These are phyloP conservation scores for Sylvilagus bachmani DNA, from an alignment of 2,113 vertebrate species.

Conservation along the genomic window DNA sequence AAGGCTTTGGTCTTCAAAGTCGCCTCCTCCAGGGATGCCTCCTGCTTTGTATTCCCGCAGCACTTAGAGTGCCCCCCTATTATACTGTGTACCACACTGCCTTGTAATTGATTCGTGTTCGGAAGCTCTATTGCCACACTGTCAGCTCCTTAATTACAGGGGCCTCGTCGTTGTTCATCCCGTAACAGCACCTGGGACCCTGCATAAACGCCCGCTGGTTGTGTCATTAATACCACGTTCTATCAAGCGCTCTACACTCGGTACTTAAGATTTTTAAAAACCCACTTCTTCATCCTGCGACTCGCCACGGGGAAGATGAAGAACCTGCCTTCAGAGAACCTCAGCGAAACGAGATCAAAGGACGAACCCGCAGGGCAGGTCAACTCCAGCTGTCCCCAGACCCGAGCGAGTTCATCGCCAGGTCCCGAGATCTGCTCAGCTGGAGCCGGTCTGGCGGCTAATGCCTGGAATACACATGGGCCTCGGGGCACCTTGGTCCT, in stretches of 20 bases:
- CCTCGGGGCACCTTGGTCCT: neutral
- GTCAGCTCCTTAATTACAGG: neutral
- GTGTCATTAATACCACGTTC: conserved; percentile 14
- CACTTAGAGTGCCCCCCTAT: neutral
- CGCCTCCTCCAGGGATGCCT: neutral
- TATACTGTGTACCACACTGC: neutral
- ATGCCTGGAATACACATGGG: neutral
- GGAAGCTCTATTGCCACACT: neutral
- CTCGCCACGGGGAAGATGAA: conserved; percentile 4
- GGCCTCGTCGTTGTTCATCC: neutral
- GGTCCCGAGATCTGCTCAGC: conserved; percentile 34
- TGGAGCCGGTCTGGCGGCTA: conserved; percentile 59
- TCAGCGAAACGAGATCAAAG: neutral
- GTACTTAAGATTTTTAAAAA: neutral
- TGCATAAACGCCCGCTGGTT: neutral
- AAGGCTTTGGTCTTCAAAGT: neutral
- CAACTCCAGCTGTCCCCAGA: neutral
- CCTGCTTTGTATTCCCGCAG: neutral
- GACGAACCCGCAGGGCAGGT: neutral
- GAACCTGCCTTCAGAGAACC: neutral
- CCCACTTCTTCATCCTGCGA: conserved; percentile 1
- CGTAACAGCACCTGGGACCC: neutral
- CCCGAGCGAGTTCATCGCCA: conserved; percentile 19
- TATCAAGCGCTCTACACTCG: neutral
- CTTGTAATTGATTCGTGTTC: neutral